These are phyloP conservation scores for Nasonia oneida DNA, from an alignment of 2,888 invertebrate genomes.

Conservation along the genomic window DNA sequence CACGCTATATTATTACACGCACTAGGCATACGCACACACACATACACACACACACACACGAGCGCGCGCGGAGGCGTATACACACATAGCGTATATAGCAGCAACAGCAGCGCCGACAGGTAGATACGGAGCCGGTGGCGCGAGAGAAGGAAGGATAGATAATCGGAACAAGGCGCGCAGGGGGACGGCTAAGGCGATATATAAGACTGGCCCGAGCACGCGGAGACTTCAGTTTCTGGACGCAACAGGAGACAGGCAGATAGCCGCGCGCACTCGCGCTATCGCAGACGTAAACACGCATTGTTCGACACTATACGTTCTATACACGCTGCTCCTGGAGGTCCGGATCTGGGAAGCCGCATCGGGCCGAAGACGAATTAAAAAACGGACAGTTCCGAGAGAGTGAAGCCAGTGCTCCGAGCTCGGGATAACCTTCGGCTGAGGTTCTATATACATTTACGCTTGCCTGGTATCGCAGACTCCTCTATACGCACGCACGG, in stretches of 20 bases:
- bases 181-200: slow-evolving; percentile 42
- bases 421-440: background rate
- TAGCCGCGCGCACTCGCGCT: background rate
- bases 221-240: slow-evolving; percentile 45
- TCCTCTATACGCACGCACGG: no score
- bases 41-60: background rate
- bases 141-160: background rate
- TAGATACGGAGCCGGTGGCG: background rate
- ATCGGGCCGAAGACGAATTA: no score
- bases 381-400: background rate
- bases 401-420: background rate
- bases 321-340: background rate
- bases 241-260: background rate
- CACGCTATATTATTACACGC: background rate
- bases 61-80: background rate
- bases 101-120: background rate
- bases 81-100: background rate
- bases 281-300: background rate
- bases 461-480: no score
- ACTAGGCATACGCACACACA: background rate
- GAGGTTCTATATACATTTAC: no score
- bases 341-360: background rate
- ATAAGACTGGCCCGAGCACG: slow-evolving; percentile 53
- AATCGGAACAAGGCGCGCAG: slow-evolving; percentile 8
- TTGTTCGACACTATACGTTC: background rate